Evolutionary conservation across 1,140 invertebrate species (phyloP), one percentile per base, ranked within the genome.

Genomic region (Agraylea sexmaculata): DNA sequence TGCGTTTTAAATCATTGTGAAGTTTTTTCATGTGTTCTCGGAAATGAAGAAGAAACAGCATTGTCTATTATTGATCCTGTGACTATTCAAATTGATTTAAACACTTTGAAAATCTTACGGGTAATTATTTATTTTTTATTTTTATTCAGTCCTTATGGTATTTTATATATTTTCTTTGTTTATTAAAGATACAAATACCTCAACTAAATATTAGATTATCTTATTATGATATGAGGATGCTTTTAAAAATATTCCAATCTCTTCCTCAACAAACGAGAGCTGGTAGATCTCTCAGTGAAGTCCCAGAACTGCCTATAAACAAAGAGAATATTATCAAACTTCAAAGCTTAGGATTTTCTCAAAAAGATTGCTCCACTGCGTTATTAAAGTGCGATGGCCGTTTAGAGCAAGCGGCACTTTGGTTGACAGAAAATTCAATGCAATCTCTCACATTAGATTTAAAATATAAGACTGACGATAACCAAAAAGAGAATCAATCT

Each of bases 11-110:
- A 87, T 48, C 80, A 88, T 51, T 78, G 91, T 51, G 91, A 96
- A 64, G 71, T 96, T 47, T 96, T 93, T 62, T 94, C 90, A 1
- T 95, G 91, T 61, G 83, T 88, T 45, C 64, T 96, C 28, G 87
- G 87, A 5, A 72, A 83, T 45, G 90, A 95, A 66, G 85, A 94
- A 41, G 89, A 94, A 55, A 95, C 90, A 1, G 89, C 91, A 1
- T 65, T 95, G 4, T 91, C 90, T n/a, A 96, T 97, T 47, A 84
- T 96, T 31, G 91, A 96, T 64, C 92, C 92, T 0, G 82, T 88
- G 29, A 87, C 80, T 4, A 64, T 91, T 11, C 85, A 78, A 53
- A 69, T 85, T 19, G 80, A 85, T 43, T 53, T 66, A 17, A 51
- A 49, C 42, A 37, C 49, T 5, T 36, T 51, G 17, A 50, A 47